Conservation (phyloP, 2,113 vertebrate genomes). For the Odocoileus hemionus region DNA sequence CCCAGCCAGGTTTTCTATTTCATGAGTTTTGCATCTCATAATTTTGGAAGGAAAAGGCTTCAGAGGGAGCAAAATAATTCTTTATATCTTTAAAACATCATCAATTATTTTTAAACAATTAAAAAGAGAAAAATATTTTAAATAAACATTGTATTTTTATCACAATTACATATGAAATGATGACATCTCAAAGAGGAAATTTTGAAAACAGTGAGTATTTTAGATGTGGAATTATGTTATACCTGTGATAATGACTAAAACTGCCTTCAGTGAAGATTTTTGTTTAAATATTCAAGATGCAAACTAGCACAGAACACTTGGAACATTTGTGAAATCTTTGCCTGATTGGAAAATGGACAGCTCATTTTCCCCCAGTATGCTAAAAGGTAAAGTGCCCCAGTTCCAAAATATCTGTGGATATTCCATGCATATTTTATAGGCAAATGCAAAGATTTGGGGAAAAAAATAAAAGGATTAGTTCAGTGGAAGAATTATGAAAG, state of each 20-base stretch:
- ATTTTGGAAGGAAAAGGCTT: neutral
- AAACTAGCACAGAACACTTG: neutral
- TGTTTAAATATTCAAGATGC: neutral
- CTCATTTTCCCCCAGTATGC: neutral
- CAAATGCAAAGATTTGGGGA: neutral
- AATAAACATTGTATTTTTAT: neutral
- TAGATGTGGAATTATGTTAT: neutral
- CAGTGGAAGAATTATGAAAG: neutral
- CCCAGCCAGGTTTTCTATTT: neutral
- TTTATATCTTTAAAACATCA: neutral
- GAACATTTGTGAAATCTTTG: neutral
- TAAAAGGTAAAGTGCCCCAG: neutral
- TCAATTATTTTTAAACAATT: neutral
- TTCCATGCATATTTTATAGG: neutral
- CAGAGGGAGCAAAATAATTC: neutral
- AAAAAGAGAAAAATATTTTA: neutral
- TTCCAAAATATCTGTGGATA: slow-evolving; percentile 13
- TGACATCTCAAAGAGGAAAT: neutral
- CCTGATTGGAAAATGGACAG: neutral
- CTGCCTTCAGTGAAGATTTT: neutral
- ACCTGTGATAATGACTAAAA: neutral
- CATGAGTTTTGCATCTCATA: neutral
- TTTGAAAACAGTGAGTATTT: neutral
- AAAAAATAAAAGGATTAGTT: neutral
- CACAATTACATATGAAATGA: neutral